Conservation (phyloP, 2,888 invertebrate species). For the Conomelus anceps region DNA sequence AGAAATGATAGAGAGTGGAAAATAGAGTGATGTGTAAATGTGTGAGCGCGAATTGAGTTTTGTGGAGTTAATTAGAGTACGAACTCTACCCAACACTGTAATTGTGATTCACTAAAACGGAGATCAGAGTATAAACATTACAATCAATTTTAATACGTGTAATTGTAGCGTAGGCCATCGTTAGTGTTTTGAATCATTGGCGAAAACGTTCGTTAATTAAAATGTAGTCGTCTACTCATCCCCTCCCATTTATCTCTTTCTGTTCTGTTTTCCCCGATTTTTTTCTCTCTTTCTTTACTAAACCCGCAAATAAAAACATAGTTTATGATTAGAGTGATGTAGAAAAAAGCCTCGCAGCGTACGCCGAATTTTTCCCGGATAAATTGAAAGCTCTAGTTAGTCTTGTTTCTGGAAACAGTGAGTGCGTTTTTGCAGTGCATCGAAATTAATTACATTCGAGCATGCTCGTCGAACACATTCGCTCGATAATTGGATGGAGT, state of each 20-base stretch:
- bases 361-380: background rate
- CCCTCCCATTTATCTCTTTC: background rate
- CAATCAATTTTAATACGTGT: background rate
- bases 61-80: background rate
- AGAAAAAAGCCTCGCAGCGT: background rate
- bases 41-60: too few relatives aligned
- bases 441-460: background rate
- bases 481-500: background rate
- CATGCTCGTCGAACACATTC: background rate
- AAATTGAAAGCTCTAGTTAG: background rate
- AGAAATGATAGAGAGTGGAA: background rate
- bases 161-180: background rate
- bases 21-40: too few relatives aligned
- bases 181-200: background rate
- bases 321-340: background rate
- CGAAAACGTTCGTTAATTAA: background rate
- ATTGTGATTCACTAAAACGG: background rate
- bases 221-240: background rate
- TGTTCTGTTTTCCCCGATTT: background rate
- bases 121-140: background rate
- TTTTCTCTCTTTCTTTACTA: background rate
- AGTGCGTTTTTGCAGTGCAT: background rate
- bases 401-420: background rate
- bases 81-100: background rate
- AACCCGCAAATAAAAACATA: background rate